Percentiles rank a stretch among this genome's conserved stretches.
phyloP scores from a whole-genome alignment of 1,140 invertebrate genomes.

The Cyrtorhinus lividipennis region DNA sequence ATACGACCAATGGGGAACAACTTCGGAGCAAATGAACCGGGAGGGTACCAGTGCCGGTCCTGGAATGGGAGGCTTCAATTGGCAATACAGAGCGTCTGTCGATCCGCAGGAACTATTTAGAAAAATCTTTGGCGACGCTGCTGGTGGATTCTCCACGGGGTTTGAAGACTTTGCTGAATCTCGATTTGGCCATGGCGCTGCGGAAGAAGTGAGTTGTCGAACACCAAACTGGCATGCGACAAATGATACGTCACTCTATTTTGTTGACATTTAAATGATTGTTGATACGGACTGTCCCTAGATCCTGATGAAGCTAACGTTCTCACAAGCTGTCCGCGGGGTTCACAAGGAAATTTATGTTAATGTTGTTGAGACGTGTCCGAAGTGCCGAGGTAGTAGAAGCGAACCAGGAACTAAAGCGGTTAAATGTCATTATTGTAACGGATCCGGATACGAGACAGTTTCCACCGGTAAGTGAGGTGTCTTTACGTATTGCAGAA shows the following conservation, averaged over 20 bases:
- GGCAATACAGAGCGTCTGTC: conserved; percentile 73
- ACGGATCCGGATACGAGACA: conserved; percentile 95
- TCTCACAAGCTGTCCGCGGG: conserved; percentile 90
- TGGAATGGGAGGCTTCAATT: conserved; percentile 44
- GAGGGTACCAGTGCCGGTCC: conserved; percentile 32
- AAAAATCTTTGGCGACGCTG: conserved; percentile 71
- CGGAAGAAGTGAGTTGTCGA: conserved; percentile 78
- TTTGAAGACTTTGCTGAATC: conserved; percentile 73
- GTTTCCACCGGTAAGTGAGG: conserved; percentile 51
- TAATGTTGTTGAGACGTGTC: conserved; percentile 86
- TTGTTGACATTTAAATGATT: no score
- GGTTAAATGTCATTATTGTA: conserved; percentile 75
- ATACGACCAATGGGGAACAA: conserved; percentile 86
- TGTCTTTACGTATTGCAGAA: no score
- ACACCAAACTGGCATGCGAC: no score
- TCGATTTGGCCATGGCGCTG: conserved; percentile 74
- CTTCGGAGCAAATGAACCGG: conserved; percentile 69
- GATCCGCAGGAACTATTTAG: conserved; percentile 94
- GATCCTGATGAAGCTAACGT: conserved; percentile 78
- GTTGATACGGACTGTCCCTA: conserved; percentile 33
- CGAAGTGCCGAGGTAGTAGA: conserved; percentile 69
- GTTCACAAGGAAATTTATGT: conserved; percentile 85
- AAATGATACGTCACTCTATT: no score
- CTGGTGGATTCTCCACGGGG: conserved; percentile 38
- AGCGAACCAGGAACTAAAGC: conserved; percentile 80